Evolutionary conservation across 2,888 invertebrate genomes (phyloP).

Genomic region (Drosophila niveifrons): DNA sequence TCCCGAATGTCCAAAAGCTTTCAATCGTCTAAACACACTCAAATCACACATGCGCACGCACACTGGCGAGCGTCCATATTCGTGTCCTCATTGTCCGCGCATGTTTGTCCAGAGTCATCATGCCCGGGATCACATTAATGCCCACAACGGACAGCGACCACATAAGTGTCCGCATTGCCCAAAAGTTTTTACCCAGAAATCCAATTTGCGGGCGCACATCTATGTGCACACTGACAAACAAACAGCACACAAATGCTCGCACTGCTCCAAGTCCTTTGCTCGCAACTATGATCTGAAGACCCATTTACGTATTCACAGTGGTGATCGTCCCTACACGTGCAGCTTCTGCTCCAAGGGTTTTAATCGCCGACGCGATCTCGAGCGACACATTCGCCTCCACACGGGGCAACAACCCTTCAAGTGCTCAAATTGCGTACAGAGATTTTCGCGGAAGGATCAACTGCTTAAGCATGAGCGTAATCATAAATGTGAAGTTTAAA

Average conservation of each 20-base stretch:
- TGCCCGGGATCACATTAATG: constrained; percentile 20
- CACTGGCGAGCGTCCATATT: constrained; percentile 28
- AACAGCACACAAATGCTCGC: constrained; percentile 26
- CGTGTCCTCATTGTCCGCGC: constrained; percentile 32
- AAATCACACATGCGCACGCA: constrained; percentile 20
- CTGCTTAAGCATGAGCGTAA: constrained; percentile 5
- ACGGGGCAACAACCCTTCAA: constrained; percentile 26
- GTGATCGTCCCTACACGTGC: constrained; percentile 21
- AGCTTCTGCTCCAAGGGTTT: constrained; percentile 23
- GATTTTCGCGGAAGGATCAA: constrained; percentile 25
- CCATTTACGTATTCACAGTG: constrained; percentile 22
- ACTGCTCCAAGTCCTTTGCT: constrained; percentile 14
- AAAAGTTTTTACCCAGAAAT: constrained; percentile 23
- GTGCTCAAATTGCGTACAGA: constrained; percentile 10
- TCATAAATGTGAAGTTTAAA: neutral
- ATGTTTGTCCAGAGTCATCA: constrained; percentile 21
- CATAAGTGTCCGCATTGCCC: constrained; percentile 38
- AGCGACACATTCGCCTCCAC: constrained; percentile 26
- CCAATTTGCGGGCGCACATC: constrained; percentile 25
- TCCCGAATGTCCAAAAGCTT: constrained; percentile 15
- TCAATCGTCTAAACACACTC: constrained; percentile 2
- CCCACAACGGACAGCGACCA: constrained; percentile 21
- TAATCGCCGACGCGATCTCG: constrained; percentile 16
- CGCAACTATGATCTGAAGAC: constrained; percentile 30
- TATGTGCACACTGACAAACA: constrained; percentile 3